A percentile compares a stretch with the other conserved stretches of the same genome.
Evolutionary conservation across 35 echinoderm and acorn worm genomes (phyloP).

Genomic region (Patiria miniata): DNA sequence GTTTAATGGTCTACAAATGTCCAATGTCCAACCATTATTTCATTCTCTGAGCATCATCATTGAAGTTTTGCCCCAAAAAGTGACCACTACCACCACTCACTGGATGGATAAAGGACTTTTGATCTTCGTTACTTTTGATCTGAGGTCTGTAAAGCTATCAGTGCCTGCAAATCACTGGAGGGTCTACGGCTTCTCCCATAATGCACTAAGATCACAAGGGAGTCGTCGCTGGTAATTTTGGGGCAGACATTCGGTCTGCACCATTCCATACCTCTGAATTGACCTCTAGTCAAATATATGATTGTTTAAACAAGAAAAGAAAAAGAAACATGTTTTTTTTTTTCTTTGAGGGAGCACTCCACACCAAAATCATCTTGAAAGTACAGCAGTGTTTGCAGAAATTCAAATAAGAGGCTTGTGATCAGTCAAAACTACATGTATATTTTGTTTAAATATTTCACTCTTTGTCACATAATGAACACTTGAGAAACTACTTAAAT

Average conservation of each 20-base stretch:
- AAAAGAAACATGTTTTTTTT: background rate
- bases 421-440: no score
- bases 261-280: background rate
- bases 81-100: no score
- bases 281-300: background rate
- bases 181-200: background rate
- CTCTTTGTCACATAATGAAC: no score
- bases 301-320: background rate
- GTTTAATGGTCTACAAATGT: no score
- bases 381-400: no score
- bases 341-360: background rate
- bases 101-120: background rate
- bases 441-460: no score
- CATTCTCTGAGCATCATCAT: no score
- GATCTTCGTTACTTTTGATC: background rate
- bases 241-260: background rate
- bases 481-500: no score
- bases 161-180: background rate
- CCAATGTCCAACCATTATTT: no score
- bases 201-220: constrained; percentile 12
- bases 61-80: no score
- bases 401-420: no score
- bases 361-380: background rate
- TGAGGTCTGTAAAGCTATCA: background rate
- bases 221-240: background rate